Evolutionary conservation across 2,888 invertebrate species (phyloP).

Genomic region (Idaea aversata): DNA sequence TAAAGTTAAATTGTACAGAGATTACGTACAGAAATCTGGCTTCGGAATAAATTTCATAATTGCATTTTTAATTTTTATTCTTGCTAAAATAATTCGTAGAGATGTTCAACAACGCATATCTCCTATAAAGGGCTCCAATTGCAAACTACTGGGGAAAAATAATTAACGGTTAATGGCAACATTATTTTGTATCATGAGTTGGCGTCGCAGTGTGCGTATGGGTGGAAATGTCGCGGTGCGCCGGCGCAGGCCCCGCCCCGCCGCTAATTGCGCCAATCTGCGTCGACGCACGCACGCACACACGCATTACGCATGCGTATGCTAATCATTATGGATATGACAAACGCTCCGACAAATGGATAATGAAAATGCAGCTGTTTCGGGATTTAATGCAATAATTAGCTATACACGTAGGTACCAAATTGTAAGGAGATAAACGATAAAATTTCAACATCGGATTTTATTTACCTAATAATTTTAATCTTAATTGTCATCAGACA

Average conservation of each 20-base stretch:
- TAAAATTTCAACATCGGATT: not conserved
- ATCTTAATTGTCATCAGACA: no score
- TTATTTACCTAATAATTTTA: no score
- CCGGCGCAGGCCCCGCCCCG: slow-evolving; percentile 71
- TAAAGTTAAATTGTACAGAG: not conserved
- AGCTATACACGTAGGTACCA: slow-evolving; percentile 17
- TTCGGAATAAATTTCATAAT: not conserved
- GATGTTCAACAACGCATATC: slow-evolving; percentile 44
- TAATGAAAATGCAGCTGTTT: slow-evolving; percentile 39
- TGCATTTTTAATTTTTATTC: slow-evolving; percentile 30
- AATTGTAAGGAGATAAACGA: slow-evolving; percentile 26
- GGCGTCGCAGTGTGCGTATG: slow-evolving; percentile 45
- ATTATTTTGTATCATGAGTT: slow-evolving; percentile 50
- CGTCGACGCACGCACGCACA: slow-evolving; percentile 62
- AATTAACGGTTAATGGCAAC: slow-evolving; percentile 63
- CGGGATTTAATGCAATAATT: slow-evolving; percentile 24
- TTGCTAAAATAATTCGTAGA: slow-evolving; percentile 40
- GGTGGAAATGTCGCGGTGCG: slow-evolving; percentile 73
- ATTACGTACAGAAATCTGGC: not conserved
- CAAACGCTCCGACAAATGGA: slow-evolving; percentile 54
- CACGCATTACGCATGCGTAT: slow-evolving; percentile 42
- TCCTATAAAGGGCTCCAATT: slow-evolving; percentile 33
- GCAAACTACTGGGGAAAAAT: slow-evolving; percentile 47
- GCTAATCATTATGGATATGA: slow-evolving; percentile 34
- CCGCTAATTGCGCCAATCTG: slow-evolving; percentile 78